Evolutionary conservation across 2,113 vertebrate genomes (phyloP).

Genomic region (Gopherus evgoodei): DNA sequence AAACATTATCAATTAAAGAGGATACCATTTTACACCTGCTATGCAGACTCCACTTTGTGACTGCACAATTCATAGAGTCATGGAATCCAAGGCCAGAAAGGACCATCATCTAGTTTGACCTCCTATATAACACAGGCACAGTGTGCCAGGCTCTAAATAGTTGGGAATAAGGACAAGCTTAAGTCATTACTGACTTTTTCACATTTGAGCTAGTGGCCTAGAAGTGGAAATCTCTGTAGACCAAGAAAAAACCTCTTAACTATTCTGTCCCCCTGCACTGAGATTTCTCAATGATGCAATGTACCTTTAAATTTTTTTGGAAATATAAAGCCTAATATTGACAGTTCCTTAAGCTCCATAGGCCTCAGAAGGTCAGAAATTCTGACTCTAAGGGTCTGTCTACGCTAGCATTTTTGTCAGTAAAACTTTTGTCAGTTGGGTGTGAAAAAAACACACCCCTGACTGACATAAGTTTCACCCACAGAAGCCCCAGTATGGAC

Average conservation of each 20-base stretch:
- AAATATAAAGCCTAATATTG: background rate
- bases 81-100: background rate
- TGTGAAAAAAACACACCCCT: too few species aligned
- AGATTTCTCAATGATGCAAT: background rate
- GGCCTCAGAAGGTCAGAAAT: background rate
- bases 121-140: background rate
- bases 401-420: too few species aligned
- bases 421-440: too few species aligned
- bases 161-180: background rate
- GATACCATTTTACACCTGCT: background rate
- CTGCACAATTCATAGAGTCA: background rate
- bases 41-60: background rate
- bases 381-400: background rate
- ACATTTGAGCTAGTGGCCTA: slow-evolving; percentile 39
- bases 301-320: background rate
- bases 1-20: background rate
- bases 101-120: background rate
- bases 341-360: slow-evolving; percentile 1
- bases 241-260: slow-evolving; percentile 15
- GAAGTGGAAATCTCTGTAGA: background rate
- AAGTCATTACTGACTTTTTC: slow-evolving; percentile 11
- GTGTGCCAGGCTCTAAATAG: background rate
- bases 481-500: too few species aligned
- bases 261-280: background rate
- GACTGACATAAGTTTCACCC: too few species aligned